These are phyloP conservation scores for Ectemnius lituratus DNA, from an alignment of 2,888 invertebrate species.

Conservation along the genomic window DNA sequence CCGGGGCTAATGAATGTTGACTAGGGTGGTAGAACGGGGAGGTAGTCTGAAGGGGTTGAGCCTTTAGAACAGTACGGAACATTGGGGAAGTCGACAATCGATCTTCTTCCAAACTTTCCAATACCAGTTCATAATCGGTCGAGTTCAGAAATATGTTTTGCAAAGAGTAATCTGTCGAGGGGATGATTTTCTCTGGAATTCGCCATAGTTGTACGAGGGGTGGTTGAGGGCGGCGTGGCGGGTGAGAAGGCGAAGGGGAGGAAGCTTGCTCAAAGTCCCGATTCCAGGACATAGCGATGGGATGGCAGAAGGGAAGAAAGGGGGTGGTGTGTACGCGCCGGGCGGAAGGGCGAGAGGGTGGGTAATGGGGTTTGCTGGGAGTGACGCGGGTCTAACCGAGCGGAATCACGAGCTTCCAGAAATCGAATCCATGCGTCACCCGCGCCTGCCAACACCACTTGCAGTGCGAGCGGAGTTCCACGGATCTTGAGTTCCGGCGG, in stretches of 20 bases:
- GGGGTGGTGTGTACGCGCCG: slow-evolving; percentile 29
- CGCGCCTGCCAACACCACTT: slow-evolving; percentile 77
- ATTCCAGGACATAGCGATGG: slow-evolving; percentile 55
- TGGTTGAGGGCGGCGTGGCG: neutral
- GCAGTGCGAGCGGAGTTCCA: slow-evolving; percentile 69
- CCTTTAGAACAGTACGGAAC: slow-evolving; percentile 42
- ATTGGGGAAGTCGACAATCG: slow-evolving; percentile 62
- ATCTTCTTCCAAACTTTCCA: slow-evolving; percentile 60
- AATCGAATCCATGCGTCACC: slow-evolving; percentile 78
- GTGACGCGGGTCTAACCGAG: slow-evolving; percentile 78
- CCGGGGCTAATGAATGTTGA: slow-evolving; percentile 72
- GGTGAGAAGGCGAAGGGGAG: slow-evolving; percentile 25
- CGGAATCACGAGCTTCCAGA: slow-evolving; percentile 78
- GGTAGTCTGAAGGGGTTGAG: slow-evolving; percentile 36
- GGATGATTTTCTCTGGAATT: neutral
- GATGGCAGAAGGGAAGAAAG: slow-evolving; percentile 48
- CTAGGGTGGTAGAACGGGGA: slow-evolving; percentile 42
- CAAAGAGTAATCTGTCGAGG: neutral
- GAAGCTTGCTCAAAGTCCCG: slow-evolving; percentile 47
- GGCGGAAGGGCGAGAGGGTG: slow-evolving; percentile 42
- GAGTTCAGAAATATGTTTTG: slow-evolving; percentile 47
- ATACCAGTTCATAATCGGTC: slow-evolving; percentile 49
- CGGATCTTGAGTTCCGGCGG: slow-evolving; percentile 61
- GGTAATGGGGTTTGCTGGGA: slow-evolving; percentile 77
- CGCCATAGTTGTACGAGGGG: neutral